These are phyloP conservation scores for Steinernema hermaphroditum DNA, from an alignment of 2,888 invertebrate genomes.

Conservation along the genomic window DNA sequence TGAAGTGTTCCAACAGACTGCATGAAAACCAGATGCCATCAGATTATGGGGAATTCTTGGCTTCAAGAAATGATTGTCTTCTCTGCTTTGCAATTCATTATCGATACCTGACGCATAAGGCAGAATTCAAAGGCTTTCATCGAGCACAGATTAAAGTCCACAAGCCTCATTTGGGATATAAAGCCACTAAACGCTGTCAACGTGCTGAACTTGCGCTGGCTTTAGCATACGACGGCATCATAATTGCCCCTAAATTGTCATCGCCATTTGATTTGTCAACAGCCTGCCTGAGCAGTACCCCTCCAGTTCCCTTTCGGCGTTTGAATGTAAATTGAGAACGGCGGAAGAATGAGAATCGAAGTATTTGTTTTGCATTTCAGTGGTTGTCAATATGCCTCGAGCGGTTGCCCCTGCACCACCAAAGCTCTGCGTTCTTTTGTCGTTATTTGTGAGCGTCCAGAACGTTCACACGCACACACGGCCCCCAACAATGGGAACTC, in stretches of 20 bases:
- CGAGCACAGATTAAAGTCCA: no score
- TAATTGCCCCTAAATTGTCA: constrained; percentile 17
- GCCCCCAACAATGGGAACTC: background rate
- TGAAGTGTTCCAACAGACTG: no score
- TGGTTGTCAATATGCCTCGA: background rate
- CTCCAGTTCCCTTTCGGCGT: background rate
- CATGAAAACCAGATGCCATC: no score
- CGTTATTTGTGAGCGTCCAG: background rate
- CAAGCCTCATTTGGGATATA: no score
- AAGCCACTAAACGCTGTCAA: no score
- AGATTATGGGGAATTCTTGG: no score
- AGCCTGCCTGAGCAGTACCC: background rate
- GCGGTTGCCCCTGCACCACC: background rate
- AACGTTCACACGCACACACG: background rate
- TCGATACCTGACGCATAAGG: no score
- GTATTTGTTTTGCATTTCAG: background rate
- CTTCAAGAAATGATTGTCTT: no score
- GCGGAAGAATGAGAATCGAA: background rate
- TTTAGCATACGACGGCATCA: background rate
- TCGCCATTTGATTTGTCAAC: background rate
- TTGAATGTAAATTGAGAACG: background rate
- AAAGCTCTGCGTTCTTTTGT: background rate
- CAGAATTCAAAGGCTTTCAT: no score
- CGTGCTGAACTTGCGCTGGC: no score
- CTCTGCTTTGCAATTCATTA: no score